These are phyloP conservation scores for Macrosiphum euphorbiae DNA, from an alignment of 2,888 invertebrate species.

Conservation along the genomic window DNA sequence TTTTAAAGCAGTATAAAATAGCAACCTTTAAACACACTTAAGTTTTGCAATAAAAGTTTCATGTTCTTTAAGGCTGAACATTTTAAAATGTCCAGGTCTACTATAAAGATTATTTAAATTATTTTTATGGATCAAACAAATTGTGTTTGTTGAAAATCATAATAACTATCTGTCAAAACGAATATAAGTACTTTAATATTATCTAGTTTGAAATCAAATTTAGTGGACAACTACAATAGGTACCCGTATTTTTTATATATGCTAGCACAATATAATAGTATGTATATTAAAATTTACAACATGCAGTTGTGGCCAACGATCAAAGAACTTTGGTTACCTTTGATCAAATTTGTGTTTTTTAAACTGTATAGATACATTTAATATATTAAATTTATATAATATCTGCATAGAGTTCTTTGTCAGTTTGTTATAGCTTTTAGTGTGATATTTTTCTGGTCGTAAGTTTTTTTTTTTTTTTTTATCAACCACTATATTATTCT, in stretches of 20 bases:
- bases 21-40: background rate
- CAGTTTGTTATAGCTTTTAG: slow-evolving; percentile 17
- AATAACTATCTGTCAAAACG: background rate
- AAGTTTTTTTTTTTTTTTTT: background rate
- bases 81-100: background rate
- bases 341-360: slow-evolving; percentile 23
- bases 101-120: slow-evolving; percentile 12
- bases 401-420: background rate
- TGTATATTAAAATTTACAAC: background rate
- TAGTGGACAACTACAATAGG: background rate
- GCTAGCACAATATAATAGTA: background rate
- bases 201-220: slow-evolving; percentile 17
- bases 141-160: background rate
- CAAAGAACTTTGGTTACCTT: slow-evolving; percentile 1
- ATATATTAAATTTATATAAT: background rate
- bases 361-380: background rate
- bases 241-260: background rate
- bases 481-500: background rate
- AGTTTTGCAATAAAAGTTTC: slow-evolving; percentile 9
- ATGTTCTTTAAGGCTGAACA: background rate
- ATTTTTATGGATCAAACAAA: background rate
- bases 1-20: background rate
- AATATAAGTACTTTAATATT: background rate
- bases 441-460: background rate
- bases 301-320: background rate